phyloP scores from a whole-genome alignment of 2,888 invertebrate species.

The Lacanobia oleracea region DNA sequence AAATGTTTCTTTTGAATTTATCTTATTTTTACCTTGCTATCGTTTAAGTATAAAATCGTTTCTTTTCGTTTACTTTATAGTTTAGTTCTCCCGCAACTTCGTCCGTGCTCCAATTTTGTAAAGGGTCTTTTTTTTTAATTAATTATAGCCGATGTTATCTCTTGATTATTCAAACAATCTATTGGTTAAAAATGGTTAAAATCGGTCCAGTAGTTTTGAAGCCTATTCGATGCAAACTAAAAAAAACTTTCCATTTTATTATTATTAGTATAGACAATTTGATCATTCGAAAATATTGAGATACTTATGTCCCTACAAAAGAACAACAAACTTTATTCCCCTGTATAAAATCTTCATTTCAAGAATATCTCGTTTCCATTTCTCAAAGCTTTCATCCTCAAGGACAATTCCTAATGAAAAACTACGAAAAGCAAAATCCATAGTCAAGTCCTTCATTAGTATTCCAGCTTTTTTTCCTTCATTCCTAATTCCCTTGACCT shows the following conservation, averaged over 20 bases:
- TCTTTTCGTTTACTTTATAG: too few relatives aligned
- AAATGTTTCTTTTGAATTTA: not conserved
- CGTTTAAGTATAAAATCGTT: not conserved
- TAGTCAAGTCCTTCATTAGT: slow-evolving; percentile 6
- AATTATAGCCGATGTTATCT: too few relatives aligned
- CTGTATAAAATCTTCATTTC: not conserved
- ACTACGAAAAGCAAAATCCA: slow-evolving; percentile 18
- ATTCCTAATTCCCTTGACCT: slow-evolving; percentile 46
- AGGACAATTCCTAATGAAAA: slow-evolving; percentile 14
- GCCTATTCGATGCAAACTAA: too few relatives aligned
- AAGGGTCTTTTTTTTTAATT: too few relatives aligned
- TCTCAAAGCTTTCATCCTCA: not conserved
- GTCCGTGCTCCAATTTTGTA: too few relatives aligned
- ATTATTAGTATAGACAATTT: too few relatives aligned
- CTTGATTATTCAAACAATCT: too few relatives aligned
- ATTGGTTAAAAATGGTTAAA: too few relatives aligned
- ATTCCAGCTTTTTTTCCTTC: slow-evolving; percentile 5
- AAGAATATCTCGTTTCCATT: not conserved
- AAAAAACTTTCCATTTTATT: too few relatives aligned
- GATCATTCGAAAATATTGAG: not conserved
- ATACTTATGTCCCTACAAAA: not conserved
- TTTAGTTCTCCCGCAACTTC: too few relatives aligned
- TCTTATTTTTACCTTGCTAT: not conserved
- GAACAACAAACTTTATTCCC: not conserved
- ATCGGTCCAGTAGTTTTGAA: too few relatives aligned